Conservation (phyloP, 2,113 vertebrate species). For the Gulo gulo region DNA sequence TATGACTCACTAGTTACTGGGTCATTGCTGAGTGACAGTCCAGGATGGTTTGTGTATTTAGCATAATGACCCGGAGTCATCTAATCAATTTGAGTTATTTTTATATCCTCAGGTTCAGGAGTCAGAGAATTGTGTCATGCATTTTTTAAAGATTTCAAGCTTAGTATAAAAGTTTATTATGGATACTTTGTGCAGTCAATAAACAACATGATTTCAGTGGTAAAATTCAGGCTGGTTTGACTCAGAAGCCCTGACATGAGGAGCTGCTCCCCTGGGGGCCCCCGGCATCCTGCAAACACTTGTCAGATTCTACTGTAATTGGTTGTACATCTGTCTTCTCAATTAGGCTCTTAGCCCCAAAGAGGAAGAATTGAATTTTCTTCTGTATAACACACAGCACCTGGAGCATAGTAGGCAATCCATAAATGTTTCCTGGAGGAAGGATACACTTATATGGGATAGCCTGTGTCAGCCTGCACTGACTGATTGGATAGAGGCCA, state of each 20-base stretch:
- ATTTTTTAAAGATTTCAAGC: neutral
- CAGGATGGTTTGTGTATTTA: constrained; percentile 40
- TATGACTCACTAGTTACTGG: constrained; percentile 50
- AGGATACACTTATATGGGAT: neutral
- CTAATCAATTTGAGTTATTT: constrained; percentile 64
- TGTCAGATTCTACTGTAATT: neutral
- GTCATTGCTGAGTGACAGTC: constrained; percentile 44
- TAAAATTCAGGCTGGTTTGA: neutral
- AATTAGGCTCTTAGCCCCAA: neutral
- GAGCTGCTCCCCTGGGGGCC: too few species aligned
- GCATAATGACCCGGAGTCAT: constrained; percentile 39
- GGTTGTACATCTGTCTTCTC: neutral
- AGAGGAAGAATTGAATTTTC: neutral
- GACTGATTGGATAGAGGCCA: neutral
- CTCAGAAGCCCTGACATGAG: neutral
- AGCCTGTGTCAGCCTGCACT: neutral
- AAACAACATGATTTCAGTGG: neutral
- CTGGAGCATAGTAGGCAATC: neutral
- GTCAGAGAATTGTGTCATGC: constrained; percentile 32
- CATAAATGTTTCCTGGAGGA: neutral
- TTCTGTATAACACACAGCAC: neutral
- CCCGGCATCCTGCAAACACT: neutral
- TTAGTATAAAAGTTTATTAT: neutral
- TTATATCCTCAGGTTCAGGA: constrained; percentile 45
- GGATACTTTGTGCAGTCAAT: neutral